These are phyloP conservation scores for Antedon bifida DNA, from an alignment of 35 echinoderm and acorn worm genomes.

Conservation along the genomic window DNA sequence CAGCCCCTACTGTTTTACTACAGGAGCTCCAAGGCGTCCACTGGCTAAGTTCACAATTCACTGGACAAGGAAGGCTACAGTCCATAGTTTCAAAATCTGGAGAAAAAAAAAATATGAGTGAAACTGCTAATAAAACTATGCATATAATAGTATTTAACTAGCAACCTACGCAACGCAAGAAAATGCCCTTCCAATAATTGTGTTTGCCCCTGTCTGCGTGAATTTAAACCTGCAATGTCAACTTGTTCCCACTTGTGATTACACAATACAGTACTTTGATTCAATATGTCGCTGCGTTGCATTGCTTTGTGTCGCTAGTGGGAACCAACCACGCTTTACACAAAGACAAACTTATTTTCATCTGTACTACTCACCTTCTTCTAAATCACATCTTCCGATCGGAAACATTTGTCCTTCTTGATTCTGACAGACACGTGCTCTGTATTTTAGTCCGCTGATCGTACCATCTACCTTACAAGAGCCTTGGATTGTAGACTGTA, in stretches of 20 bases:
- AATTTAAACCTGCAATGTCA: too few relatives aligned
- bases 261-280: too few relatives aligned
- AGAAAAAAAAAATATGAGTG: slow-evolving; percentile 11
- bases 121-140: too few relatives aligned
- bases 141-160: too few relatives aligned
- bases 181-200: too few relatives aligned
- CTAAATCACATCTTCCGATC: slow-evolving; percentile 7
- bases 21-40: slow-evolving; percentile 54
- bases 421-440: slow-evolving; percentile 20
- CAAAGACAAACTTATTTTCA: too few relatives aligned
- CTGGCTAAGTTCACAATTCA: slow-evolving; percentile 29
- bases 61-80: slow-evolving; percentile 44
- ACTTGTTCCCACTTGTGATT: too few relatives aligned
- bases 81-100: slow-evolving; percentile 33
- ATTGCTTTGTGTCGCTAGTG: too few relatives aligned
- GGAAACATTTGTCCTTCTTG: slow-evolving; percentile 26
- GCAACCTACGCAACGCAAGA: too few relatives aligned
- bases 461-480: not conserved
- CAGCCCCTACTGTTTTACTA: slow-evolving; percentile 7
- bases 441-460: slow-evolving; percentile 20
- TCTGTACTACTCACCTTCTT: slow-evolving; percentile 13
- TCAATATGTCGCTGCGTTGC: too few relatives aligned
- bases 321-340: too few relatives aligned
- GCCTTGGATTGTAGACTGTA: slow-evolving; percentile 1
- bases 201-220: too few relatives aligned